Evolutionary conservation across 2,113 vertebrate species (phyloP), one percentile per base, ranked within the genome.

Genomic region (Ancistrus triradiatus): DNA sequence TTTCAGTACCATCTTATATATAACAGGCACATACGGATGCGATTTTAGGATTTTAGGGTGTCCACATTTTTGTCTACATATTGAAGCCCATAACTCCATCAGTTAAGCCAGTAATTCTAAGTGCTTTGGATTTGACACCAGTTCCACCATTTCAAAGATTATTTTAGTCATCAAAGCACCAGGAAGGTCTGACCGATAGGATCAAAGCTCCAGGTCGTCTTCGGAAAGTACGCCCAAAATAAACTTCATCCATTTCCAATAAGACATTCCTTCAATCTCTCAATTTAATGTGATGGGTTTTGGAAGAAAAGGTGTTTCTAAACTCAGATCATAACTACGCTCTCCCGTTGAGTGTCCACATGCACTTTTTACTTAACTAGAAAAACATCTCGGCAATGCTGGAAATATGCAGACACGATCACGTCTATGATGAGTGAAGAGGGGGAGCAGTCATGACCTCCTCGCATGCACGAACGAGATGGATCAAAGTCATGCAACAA

Each of bases 401-500:
- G 46, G 49, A 73, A 70, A 59, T 55, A 76, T 63, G 47, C 33
- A 43, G 21, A 42, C 27, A 19, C 6, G 14, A 17, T 22, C 10
- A 18, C 15, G 24, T 27, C 37, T 31, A 18, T 15, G 59, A 57
- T 8, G 25, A 17, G 35, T 38, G 46, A 35, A 14, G 22, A 18
- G 18, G 19, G 49, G 50, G 50, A 43, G 33, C 7, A 18, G 61
- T 28, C 24, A 11, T 46, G 28, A 47, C 18, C 25, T 28, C 14
- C 14, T 15, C 27, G 50, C 19, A 63, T 40, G 27, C 43, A 50
- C 28, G 19, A 37, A 42, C 15, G 38, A 46, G 46, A 46, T 8
- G 51, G 46, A 73, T 73, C 52, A 73, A 73, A 73, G 59, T 37
- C 28, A 59, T 51, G 52, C 17, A n/a, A 24, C 2, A 10, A 51